Evolutionary conservation across 2,797 vertebrate species (phyloP).

Genomic region (Zenarchopterus dispar): DNA sequence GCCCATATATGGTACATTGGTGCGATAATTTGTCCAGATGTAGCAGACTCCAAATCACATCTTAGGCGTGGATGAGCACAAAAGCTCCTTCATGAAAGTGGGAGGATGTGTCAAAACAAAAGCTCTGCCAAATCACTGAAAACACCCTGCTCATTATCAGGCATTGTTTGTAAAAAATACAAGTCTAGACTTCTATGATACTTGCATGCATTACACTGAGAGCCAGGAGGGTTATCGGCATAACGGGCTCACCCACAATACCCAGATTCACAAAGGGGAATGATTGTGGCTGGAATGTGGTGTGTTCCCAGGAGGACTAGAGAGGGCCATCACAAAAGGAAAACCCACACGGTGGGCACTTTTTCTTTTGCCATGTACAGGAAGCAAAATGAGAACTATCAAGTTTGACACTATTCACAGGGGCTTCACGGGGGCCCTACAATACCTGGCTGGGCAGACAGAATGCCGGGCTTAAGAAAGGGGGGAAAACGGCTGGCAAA

Average conservation of each 20-base stretch:
- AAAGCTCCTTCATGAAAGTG: slow-evolving; percentile 58
- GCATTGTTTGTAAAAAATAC: slow-evolving; percentile 80
- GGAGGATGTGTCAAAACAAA: slow-evolving; percentile 70
- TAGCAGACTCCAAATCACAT: slow-evolving; percentile 67
- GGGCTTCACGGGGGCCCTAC: slow-evolving; percentile 82
- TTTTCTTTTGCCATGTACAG: slow-evolving; percentile 86
- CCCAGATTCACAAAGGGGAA: slow-evolving; percentile 79
- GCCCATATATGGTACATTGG: slow-evolving; percentile 56
- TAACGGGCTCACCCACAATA: slow-evolving; percentile 82
- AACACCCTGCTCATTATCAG: slow-evolving; percentile 73
- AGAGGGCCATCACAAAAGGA: slow-evolving; percentile 81
- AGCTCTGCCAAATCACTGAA: slow-evolving; percentile 63
- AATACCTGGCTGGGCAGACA: slow-evolving; percentile 87
- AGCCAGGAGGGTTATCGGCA: slow-evolving; percentile 81
- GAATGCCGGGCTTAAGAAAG: slow-evolving; percentile 83
- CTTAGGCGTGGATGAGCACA: slow-evolving; percentile 61
- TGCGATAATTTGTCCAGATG: slow-evolving; percentile 73
- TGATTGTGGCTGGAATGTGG: slow-evolving; percentile 83
- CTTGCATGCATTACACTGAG: slow-evolving; percentile 90
- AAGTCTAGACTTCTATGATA: slow-evolving; percentile 90
- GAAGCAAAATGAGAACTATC: slow-evolving; percentile 89
- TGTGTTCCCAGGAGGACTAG: slow-evolving; percentile 85
- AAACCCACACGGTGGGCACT: slow-evolving; percentile 83
- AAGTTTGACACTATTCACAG: slow-evolving; percentile 90
- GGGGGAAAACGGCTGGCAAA: slow-evolving; percentile 73